Evolutionary conservation across 2,797 vertebrate species (phyloP), one percentile per base, ranked within the genome.

Genomic region (Labroides dimidiatus): DNA sequence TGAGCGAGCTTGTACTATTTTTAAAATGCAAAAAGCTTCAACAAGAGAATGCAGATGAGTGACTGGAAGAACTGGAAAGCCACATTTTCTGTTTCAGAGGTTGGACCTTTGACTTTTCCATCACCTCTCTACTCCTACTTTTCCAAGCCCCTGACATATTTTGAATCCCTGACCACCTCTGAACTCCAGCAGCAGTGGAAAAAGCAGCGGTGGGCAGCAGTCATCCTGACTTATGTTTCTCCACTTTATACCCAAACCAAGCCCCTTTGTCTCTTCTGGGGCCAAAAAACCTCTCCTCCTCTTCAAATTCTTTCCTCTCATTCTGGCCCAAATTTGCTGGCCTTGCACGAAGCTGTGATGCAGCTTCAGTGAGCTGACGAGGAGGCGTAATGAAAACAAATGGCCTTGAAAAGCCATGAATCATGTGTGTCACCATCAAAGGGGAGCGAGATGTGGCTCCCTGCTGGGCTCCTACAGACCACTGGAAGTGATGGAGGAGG

Each of bases 351-450:
- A 88, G 72, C 53, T 16, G 54, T 62, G 84, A 88, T 87, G 82
- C 78, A 77, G 76, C 84, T 73, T 65, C 64, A 69, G 84, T 24
- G 47, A 69, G 60, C 84, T 87, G 87, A 90, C 85, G 82, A 78
- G 77, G 81, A 89, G 86, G 87, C 84, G 67, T 87, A 92, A 90
- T 88, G 87, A 91, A 91, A 91, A 92, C 89, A 88, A 92, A 90
- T 81, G 68, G 75, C 68, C 75, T 72, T 72, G 45, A 60, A 85
- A 71, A 82, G 75, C 85, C 70, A 91, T 91, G 86, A 89, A 93
- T 92, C 90, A 87, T 71, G 52, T 24, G 61, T 82, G 85, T 87
- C 86, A 87, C 83, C 89, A 90, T 93, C 91, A 91, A 92, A 92
- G 84, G 59, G 74, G 77, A 81, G 79, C 78, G 84, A 85, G 85